Evolutionary conservation across 1,140 invertebrate species (phyloP).

Genomic region (Drosophila ironensis): DNA sequence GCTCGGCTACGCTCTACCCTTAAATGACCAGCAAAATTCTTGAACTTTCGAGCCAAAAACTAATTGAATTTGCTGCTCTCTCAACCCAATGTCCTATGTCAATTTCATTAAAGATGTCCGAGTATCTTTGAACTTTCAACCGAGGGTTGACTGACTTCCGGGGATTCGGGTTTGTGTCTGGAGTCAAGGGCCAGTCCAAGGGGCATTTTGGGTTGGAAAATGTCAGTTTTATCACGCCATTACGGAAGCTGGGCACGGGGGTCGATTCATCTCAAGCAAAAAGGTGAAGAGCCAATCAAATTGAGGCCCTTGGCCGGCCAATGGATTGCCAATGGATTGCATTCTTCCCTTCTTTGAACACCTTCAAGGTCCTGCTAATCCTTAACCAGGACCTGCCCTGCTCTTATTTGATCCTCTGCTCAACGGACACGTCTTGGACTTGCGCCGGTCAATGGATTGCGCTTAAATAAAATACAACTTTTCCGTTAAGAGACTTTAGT

Average conservation of each 20-base stretch:
- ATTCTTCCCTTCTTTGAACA: neutral
- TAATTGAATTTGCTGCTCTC: conserved; percentile 60
- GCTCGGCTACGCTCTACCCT: conserved; percentile 8
- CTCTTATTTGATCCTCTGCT: conserved; percentile 23
- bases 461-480: too few relatives aligned
- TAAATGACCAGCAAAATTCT: conserved; percentile 56
- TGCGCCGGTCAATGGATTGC: too few relatives aligned
- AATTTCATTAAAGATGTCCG: conserved; percentile 70
- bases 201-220: conserved; percentile 63
- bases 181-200: conserved; percentile 26
- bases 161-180: conserved; percentile 12
- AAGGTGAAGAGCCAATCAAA: neutral
- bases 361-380: conserved; percentile 15
- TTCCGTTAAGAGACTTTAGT: too few relatives aligned
- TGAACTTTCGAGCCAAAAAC: conserved; percentile 67
- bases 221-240: conserved; percentile 47
- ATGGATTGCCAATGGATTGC: neutral
- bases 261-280: neutral
- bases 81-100: neutral
- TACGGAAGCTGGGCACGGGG: conserved; percentile 25
- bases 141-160: conserved; percentile 20
- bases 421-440: conserved; percentile 29
- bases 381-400: conserved; percentile 31
- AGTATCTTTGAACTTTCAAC: conserved; percentile 49
- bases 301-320: too few relatives aligned